phyloP scores from a whole-genome alignment of 1,140 invertebrate species.

The Drosophila repletoides region DNA sequence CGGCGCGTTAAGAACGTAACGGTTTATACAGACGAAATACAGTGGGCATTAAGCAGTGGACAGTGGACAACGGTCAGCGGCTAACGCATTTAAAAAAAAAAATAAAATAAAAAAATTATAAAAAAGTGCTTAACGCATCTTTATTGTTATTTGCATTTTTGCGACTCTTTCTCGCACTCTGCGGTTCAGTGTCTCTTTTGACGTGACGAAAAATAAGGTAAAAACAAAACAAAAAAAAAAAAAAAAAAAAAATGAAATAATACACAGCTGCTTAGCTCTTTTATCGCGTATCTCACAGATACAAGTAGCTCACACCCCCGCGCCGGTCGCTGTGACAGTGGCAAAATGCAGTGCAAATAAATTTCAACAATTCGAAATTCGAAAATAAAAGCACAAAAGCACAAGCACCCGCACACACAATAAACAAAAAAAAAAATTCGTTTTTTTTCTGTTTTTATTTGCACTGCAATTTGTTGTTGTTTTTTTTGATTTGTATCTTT shows the following conservation, averaged over 20 bases:
- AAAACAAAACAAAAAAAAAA: background rate
- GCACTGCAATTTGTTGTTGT: conserved; percentile 36
- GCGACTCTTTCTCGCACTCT: conserved; percentile 1
- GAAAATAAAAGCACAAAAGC: conserved; percentile 29
- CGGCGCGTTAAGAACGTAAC: conserved; percentile 69
- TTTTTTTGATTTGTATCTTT: conserved; percentile 34
- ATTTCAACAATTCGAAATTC: conserved; percentile 43
- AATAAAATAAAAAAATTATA: background rate
- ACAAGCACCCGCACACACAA: background rate
- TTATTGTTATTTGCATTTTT: conserved; percentile 33
- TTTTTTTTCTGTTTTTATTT: conserved; percentile 19
- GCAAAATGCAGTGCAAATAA: conserved; percentile 53
- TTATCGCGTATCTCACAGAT: conserved; percentile 35
- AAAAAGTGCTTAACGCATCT: conserved; percentile 47
- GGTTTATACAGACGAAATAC: conserved; percentile 24
- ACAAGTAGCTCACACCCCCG: conserved; percentile 3
- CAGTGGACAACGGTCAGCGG: conserved; percentile 20
- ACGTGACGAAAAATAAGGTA: conserved; percentile 30
- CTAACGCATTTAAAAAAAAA: conserved; percentile 9
- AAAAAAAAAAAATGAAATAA: conserved; percentile 2
- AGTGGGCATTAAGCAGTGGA: background rate
- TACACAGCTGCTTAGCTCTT: conserved; percentile 44
- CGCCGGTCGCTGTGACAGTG: background rate
- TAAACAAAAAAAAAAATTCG: conserved; percentile 7
- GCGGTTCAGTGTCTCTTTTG: conserved; percentile 3